Evolutionary conservation across 2,888 invertebrate genomes (phyloP).

Genomic region (Pilophorus perplexus): DNA sequence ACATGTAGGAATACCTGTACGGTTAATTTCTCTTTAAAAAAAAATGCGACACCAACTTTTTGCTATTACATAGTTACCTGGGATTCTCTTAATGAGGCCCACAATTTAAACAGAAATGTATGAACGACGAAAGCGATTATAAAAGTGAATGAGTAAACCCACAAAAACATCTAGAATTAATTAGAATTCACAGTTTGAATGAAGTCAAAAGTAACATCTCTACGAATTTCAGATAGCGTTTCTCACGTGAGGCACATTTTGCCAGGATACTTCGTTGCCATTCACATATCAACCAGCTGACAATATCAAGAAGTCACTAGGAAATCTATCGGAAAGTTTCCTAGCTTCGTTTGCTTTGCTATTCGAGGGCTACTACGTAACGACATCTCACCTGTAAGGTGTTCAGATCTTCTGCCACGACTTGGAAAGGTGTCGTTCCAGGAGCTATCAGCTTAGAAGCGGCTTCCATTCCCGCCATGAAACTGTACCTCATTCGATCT

Average conservation of each 20-base stretch:
- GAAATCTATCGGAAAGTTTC: neutral
- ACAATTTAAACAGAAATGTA: neutral
- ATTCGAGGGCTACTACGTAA: neutral
- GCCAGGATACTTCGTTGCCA: neutral
- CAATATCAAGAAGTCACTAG: no score
- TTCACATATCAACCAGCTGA: no score
- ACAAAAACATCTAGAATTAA: constrained; percentile 7
- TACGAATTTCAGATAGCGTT: neutral
- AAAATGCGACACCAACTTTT: no score
- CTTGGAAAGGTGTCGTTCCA: constrained; percentile 7
- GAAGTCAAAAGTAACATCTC: constrained; percentile 1
- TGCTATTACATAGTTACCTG: no score
- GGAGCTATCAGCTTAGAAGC: constrained; percentile 44
- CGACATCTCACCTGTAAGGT: constrained; percentile 11
- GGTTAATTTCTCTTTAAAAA: no score
- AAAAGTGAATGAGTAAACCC: neutral
- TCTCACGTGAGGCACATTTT: neutral
- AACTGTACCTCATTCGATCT: constrained; percentile 45
- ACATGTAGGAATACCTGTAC: no score
- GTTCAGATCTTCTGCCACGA: neutral
- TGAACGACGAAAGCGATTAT: constrained; percentile 7
- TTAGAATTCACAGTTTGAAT: neutral
- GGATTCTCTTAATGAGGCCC: no score
- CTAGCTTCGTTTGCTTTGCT: neutral
- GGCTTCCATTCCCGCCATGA: constrained; percentile 50